phyloP scores from a whole-genome alignment of 2,113 vertebrate species.

The Elanus axillaris region DNA sequence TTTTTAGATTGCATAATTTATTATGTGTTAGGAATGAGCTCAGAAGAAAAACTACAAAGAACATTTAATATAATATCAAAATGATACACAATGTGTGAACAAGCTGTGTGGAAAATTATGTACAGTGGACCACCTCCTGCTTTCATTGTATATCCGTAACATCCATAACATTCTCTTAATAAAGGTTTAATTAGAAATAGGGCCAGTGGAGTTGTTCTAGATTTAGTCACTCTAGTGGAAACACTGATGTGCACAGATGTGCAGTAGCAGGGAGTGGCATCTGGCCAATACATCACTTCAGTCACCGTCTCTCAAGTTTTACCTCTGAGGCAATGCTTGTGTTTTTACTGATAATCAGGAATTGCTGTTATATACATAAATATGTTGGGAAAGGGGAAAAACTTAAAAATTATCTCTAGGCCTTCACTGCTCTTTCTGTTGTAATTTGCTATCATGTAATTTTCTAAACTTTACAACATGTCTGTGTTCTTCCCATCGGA shows the following conservation, averaged over 20 bases:
- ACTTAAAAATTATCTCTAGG: background rate
- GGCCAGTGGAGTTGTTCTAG: background rate
- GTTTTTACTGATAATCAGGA: background rate
- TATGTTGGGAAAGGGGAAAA: background rate
- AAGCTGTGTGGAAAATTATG: background rate
- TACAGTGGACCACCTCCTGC: background rate
- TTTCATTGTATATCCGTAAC: background rate
- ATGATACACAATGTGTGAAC: background rate
- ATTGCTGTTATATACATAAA: background rate
- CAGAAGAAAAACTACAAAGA: background rate
- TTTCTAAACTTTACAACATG: background rate
- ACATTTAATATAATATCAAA: background rate
- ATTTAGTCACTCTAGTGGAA: background rate
- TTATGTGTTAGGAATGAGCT: background rate
- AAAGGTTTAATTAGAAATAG: background rate
- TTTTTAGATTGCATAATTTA: background rate
- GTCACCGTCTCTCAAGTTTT: background rate
- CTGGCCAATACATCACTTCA: background rate
- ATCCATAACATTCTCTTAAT: background rate
- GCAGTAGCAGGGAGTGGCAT: background rate
- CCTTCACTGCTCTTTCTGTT: background rate
- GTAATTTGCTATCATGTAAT: background rate
- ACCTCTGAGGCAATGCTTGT: background rate
- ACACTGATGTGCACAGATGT: background rate
- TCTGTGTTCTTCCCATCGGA: background rate